phyloP scores from a whole-genome alignment of 2,888 invertebrate species.

The Criorhina ranunculi region DNA sequence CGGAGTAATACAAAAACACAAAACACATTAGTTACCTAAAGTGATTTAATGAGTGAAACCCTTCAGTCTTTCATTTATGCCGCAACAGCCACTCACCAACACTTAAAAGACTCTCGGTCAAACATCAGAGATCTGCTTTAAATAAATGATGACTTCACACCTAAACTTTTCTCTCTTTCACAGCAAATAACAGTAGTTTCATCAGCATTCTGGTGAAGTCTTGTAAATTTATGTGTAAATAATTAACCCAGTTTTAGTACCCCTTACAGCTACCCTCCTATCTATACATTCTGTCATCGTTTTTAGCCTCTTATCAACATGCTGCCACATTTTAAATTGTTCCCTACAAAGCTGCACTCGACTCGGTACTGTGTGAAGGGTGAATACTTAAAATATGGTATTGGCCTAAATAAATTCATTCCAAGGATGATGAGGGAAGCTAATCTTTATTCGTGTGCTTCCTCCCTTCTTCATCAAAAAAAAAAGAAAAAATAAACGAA shows the following conservation, averaged over 20 bases:
- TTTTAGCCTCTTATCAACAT: slow-evolving; percentile 52
- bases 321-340: slow-evolving; percentile 45
- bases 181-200: slow-evolving; percentile 55
- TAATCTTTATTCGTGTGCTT: slow-evolving; percentile 70
- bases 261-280: background rate
- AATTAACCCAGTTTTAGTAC: slow-evolving; percentile 68
- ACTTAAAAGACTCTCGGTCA: slow-evolving; percentile 51
- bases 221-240: slow-evolving; percentile 68
- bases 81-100: slow-evolving; percentile 4
- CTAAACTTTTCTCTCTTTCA: slow-evolving; percentile 37
- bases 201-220: slow-evolving; percentile 33
- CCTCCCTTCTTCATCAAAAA: slow-evolving; percentile 17
- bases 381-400: slow-evolving; percentile 60
- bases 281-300: slow-evolving; percentile 2
- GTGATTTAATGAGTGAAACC: slow-evolving; percentile 54
- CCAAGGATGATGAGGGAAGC: slow-evolving; percentile 54
- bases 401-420: slow-evolving; percentile 66
- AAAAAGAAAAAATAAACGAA: slow-evolving; percentile 9
- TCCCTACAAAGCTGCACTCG: slow-evolving; percentile 38
- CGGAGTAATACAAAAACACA: background rate
- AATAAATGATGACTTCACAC: slow-evolving; percentile 63
- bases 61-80: slow-evolving; percentile 38
- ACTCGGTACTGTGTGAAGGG: slow-evolving; percentile 12
- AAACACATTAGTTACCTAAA: background rate
- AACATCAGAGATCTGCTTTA: slow-evolving; percentile 44